phyloP scores from a whole-genome alignment of 2,888 invertebrate genomes.

The Melanargia galathea region DNA sequence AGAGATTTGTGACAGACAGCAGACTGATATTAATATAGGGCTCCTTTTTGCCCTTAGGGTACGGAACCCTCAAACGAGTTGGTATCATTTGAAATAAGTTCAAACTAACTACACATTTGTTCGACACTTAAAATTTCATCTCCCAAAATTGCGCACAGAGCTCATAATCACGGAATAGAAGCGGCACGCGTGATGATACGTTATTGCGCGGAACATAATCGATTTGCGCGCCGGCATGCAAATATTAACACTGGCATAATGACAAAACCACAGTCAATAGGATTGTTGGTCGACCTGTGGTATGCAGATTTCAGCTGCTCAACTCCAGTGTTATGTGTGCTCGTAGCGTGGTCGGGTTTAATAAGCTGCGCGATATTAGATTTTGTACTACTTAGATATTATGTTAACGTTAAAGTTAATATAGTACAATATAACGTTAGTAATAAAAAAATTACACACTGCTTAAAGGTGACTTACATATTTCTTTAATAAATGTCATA shows the following conservation, averaged over 20 bases:
- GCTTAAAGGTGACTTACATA: no score
- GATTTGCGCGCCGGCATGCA: conserved; percentile 58
- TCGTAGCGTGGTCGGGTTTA: conserved; percentile 33
- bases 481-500: no score
- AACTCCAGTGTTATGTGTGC: conserved; percentile 36
- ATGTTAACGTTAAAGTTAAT: not conserved
- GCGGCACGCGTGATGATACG: conserved; percentile 27
- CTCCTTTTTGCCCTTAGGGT: no score
- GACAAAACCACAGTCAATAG: conserved; percentile 74
- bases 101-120: not conserved
- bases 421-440: no score
- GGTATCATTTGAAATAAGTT: no score
- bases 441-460: no score
- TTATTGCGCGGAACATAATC: conserved; percentile 44
- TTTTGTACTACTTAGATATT: conserved; percentile 11
- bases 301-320: conserved; percentile 50
- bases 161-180: conserved; percentile 34
- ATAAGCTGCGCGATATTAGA: conserved; percentile 33
- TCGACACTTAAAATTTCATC: conserved; percentile 23
- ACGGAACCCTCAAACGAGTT: no score
- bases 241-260: conserved; percentile 76
- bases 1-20: no score
- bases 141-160: conserved; percentile 31
- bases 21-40: no score
- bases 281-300: conserved; percentile 54